Evolutionary conservation across 2,888 invertebrate genomes (phyloP).

Genomic region (Dasysyrphus albostriatus): DNA sequence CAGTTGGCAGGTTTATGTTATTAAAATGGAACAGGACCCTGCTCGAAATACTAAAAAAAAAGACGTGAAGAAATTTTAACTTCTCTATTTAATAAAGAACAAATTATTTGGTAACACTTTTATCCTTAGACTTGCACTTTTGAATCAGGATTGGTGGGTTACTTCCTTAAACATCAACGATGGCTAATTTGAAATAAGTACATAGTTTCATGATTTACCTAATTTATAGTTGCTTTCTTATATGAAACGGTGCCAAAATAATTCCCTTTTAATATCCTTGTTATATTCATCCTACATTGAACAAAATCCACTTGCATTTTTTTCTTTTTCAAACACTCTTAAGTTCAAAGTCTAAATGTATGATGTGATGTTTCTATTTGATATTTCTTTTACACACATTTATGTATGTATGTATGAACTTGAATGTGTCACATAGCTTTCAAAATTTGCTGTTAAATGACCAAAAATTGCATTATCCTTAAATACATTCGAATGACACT

Average conservation of each 20-base stretch:
- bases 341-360: too few species aligned
- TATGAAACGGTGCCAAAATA: conserved; percentile 7
- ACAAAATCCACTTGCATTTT: neutral
- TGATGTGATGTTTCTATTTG: neutral
- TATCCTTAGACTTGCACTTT: too few species aligned
- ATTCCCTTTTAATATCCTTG: neutral
- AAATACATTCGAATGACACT: conserved; percentile 57
- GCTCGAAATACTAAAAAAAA: conserved; percentile 16
- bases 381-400: neutral
- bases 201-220: neutral
- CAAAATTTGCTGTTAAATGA: conserved; percentile 58
- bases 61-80: too few species aligned
- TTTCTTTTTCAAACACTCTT: neutral
- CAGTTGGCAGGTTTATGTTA: too few species aligned
- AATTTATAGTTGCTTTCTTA: neutral
- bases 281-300: neutral
- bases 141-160: neutral
- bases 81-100: too few species aligned
- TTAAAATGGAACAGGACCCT: too few species aligned
- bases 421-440: conserved; percentile 32
- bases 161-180: neutral
- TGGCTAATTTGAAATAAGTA: neutral
- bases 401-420: too few species aligned
- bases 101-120: too few species aligned
- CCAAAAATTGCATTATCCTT: conserved; percentile 61